Base-by-base conservation (phyloP, 2,888 invertebrate species). In the Oscheius sp. region DNA sequence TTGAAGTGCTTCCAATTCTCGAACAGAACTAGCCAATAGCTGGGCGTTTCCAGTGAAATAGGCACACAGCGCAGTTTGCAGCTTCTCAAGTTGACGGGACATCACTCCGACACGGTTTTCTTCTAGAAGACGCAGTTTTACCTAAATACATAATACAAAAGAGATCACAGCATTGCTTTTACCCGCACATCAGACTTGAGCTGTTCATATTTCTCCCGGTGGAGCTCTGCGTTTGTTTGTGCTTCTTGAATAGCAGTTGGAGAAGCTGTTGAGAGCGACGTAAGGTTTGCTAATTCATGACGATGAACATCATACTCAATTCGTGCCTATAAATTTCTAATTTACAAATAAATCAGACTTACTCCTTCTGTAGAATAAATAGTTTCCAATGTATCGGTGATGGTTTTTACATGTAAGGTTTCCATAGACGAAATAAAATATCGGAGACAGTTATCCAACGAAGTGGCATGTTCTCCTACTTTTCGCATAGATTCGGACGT, bases 261-360 rank as follows among this genome's bases (percentile, higher is more conserved):
- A 78, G 91, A 91, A 49, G 61, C 71, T 18, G 53, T 53, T 23
- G 61, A 49, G 18, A 61, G 61, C 27, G 93, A 92, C 76, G 93
- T 92, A 84, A 94, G 91, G 70, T 93, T 92, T 89, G 96, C 96
- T 87, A 96, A 91, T 91, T 98, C 98, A 89, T 94, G 93, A 88
- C 97, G 93, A 90, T 97, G 96, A 61, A 98, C 98, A 91, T 99
- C 98, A 90, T 95, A 98, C 90, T 98, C 97, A 89, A 98, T 93
- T 89, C 96, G 89, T 18, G 85, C 83, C 80, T 81, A 74, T 27
- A 53, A 35, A 23, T 52, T 21, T 23, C 16, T 61, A 21, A 43
- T 18, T 16, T 41, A 16, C 25, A 2, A 41, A 16, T 7, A 25
- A 66, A 16, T n/a, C 12, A 53, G 94, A 93, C 93, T 92, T 46